phyloP scores from a whole-genome alignment of 2,113 vertebrate genomes.

The Oryzias celebensis region DNA sequence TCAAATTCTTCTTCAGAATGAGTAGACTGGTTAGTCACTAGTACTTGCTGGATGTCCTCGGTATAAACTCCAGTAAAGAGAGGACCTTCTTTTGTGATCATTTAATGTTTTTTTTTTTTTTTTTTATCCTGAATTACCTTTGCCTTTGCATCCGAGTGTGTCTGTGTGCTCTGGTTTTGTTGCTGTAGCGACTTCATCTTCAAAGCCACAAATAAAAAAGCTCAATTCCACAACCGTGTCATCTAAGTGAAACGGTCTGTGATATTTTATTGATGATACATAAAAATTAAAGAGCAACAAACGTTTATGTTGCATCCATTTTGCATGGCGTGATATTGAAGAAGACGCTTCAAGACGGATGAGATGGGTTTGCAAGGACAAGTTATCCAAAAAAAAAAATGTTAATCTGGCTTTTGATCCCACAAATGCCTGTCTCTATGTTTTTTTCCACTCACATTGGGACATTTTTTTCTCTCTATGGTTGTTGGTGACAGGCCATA shows the following conservation, averaged over 20 bases:
- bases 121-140: no score
- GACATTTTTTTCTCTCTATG: conserved; percentile 15
- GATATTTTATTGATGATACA: conserved; percentile 75
- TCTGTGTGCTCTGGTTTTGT: conserved; percentile 30
- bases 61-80: neutral
- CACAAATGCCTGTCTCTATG: conserved; percentile 10
- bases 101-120: no score
- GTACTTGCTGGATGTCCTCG: neutral
- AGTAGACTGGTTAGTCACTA: neutral
- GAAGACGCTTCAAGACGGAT: conserved; percentile 11
- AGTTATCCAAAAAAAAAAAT: conserved; percentile 34
- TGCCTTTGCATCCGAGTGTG: neutral
- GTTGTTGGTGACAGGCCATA: conserved; percentile 19
- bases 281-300: conserved; percentile 74
- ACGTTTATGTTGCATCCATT: conserved; percentile 66
- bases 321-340: conserved; percentile 43
- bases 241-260: conserved; percentile 64
- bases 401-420: conserved; percentile 51
- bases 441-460: conserved; percentile 24
- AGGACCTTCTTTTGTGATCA: neutral
- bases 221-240: conserved; percentile 54
- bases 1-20: no score
- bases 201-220: conserved; percentile 70
- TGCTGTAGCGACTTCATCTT: conserved; percentile 52
- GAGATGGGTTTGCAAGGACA: conserved; percentile 27